Evolutionary conservation across 2,113 vertebrate genomes (phyloP).

Genomic region (Orientallactaga bullata): DNA sequence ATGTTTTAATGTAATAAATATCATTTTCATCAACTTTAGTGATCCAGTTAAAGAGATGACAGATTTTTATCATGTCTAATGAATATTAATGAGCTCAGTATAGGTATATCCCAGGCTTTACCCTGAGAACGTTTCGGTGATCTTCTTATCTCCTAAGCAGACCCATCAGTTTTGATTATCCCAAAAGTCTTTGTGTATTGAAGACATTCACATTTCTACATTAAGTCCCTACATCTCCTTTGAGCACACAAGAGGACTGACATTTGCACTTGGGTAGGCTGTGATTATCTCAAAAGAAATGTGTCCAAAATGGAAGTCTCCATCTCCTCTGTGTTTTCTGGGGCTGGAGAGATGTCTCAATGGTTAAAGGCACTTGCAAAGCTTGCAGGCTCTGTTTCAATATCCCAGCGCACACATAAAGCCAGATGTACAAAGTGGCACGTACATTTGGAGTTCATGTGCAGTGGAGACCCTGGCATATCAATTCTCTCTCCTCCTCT

Average conservation of each 20-base stretch:
- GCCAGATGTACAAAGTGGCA: no score
- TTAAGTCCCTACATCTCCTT: background rate
- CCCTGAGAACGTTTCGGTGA: background rate
- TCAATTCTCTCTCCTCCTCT: no score
- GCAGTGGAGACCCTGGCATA: no score
- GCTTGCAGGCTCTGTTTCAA: no score
- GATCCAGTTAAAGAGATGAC: background rate
- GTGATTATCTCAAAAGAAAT: background rate
- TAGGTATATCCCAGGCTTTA: background rate
- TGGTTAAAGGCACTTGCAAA: no score
- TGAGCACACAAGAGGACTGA: background rate
- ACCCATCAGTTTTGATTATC: background rate
- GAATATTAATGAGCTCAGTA: background rate
- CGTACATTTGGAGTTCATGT: no score
- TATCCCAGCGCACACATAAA: no score
- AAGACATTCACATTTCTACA: background rate
- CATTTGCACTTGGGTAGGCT: background rate
- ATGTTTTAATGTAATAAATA: slow-evolving; percentile 1
- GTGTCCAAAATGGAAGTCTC: background rate
- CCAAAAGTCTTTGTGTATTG: background rate
- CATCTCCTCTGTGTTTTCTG: background rate
- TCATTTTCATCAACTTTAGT: background rate
- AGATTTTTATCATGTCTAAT: background rate
- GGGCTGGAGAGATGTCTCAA: no score
- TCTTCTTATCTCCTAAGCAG: background rate